A percentile compares a stretch with the other conserved stretches of the same genome.
These are phyloP conservation scores for Rhinoderma darwinii DNA, from an alignment of 2,113 vertebrate genomes.

Conservation along the genomic window DNA sequence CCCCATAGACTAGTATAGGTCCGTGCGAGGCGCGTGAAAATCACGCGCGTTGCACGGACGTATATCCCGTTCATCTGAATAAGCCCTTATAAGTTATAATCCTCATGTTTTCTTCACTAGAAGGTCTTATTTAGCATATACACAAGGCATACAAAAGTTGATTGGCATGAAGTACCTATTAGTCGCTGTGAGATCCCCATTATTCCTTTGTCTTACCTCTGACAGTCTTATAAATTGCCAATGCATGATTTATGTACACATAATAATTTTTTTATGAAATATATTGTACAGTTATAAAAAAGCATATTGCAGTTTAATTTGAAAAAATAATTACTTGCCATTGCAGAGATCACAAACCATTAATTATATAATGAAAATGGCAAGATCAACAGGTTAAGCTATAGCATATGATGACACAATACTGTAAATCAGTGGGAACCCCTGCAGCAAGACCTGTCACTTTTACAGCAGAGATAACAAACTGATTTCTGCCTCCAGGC, in stretches of 20 bases:
- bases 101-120: background rate
- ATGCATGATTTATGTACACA: background rate
- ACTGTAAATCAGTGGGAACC: too few relatives aligned
- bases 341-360: background rate
- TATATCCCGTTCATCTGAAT: too few relatives aligned
- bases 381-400: background rate
- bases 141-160: background rate
- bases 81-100: too few relatives aligned
- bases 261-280: background rate
- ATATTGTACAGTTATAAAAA: background rate
- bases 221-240: background rate
- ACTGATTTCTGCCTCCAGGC: too few relatives aligned
- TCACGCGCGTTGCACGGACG: too few relatives aligned
- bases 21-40: too few relatives aligned
- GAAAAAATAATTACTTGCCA: background rate
- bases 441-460: too few relatives aligned
- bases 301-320: background rate
- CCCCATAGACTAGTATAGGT: too few relatives aligned
- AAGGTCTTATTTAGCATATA: background rate
- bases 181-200: background rate
- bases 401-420: too few relatives aligned
- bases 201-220: background rate
- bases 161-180: background rate
- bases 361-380: background rate
- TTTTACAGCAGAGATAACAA: too few relatives aligned